phyloP scores from a whole-genome alignment of 2,888 invertebrate genomes.

The Thyatira batis region DNA sequence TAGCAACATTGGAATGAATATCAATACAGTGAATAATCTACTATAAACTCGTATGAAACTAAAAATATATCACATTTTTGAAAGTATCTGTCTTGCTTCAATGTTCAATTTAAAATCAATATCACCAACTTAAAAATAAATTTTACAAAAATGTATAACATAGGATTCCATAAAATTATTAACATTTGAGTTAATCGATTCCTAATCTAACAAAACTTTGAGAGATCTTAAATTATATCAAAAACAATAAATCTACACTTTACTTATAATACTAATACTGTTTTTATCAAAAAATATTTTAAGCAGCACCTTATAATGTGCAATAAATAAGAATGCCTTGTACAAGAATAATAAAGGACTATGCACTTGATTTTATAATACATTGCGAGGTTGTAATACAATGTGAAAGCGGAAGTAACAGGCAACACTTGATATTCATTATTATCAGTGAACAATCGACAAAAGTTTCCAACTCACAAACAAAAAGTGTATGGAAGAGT shows the following conservation, averaged over 20 bases:
- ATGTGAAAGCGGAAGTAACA: neutral
- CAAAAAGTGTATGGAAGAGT: neutral
- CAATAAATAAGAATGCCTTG: neutral
- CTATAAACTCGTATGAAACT: slow-evolving; percentile 23
- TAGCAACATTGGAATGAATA: slow-evolving; percentile 36
- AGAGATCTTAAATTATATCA: slow-evolving; percentile 41
- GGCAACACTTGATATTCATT: neutral
- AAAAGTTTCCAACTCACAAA: no score
- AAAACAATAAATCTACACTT: slow-evolving; percentile 36
- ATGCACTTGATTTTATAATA: neutral
- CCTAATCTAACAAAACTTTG: slow-evolving; percentile 17
- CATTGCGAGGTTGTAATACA: no score
- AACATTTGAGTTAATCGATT: slow-evolving; percentile 22
- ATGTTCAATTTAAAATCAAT: slow-evolving; percentile 1
- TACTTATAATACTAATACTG: slow-evolving; percentile 60
- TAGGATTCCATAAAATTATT: neutral
- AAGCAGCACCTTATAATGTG: slow-evolving; percentile 30
- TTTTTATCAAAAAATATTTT: slow-evolving; percentile 32
- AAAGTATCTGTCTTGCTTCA: slow-evolving; percentile 20
- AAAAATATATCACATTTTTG: slow-evolving; percentile 40
- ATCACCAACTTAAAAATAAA: slow-evolving; percentile 2
- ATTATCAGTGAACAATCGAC: no score
- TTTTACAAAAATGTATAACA: slow-evolving; percentile 11
- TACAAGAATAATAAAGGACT: neutral
- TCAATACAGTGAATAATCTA: slow-evolving; percentile 20